Evolutionary conservation across 2,113 vertebrate genomes (phyloP).

Genomic region (Noturus placidus): DNA sequence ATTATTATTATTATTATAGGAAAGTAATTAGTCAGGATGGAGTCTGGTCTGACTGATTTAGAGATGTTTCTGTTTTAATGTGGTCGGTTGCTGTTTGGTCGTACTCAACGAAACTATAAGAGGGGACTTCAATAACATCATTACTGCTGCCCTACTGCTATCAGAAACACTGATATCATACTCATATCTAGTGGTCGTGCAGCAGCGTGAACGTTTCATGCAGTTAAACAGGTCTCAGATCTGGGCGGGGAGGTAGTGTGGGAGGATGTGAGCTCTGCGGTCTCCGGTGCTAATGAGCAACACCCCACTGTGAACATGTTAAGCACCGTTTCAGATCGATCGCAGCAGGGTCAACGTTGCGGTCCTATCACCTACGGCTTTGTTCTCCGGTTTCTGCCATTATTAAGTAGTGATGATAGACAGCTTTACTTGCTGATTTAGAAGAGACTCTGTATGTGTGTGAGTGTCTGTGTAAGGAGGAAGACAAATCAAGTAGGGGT

Average conservation of each 20-base stretch:
- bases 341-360: background rate
- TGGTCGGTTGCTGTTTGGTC: background rate
- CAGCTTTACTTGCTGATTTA: background rate
- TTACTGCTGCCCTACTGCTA: background rate
- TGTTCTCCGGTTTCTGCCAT: background rate
- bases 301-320: constrained; percentile 3
- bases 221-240: background rate
- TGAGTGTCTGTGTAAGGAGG: background rate
- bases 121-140: background rate
- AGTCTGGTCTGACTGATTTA: background rate
- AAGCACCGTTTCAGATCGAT: constrained; percentile 18
- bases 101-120: no score
- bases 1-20: background rate
- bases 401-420: background rate
- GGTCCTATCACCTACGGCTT: constrained; percentile 11
- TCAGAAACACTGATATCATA: background rate
- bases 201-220: background rate
- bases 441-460: no score
- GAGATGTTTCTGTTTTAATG: background rate
- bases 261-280: background rate
- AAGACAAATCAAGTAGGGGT: background rate
- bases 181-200: background rate
- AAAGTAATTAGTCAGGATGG: background rate
- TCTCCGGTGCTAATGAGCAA: constrained; percentile 24
- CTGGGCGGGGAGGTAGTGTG: background rate